phyloP scores from a whole-genome alignment of 2,797 vertebrate species.

The Channa striata region DNA sequence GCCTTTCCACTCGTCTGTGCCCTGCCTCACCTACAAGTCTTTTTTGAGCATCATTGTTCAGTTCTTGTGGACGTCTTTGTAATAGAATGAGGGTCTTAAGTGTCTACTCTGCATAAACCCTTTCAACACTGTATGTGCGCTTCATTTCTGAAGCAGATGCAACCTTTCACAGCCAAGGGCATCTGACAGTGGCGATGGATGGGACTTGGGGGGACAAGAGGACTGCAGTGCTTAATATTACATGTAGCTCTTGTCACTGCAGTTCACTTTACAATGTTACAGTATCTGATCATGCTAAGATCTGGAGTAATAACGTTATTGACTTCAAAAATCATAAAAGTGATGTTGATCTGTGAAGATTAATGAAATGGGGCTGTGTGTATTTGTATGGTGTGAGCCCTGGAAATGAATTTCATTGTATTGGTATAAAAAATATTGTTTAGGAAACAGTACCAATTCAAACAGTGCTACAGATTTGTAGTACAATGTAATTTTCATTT shows the following conservation, averaged over 20 bases:
- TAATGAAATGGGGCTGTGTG: no score
- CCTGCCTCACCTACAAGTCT: constrained; percentile 14
- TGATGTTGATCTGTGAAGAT: no score
- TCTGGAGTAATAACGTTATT: not conserved
- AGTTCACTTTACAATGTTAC: constrained; percentile 12
- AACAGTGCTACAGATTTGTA: no score
- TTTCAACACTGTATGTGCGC: constrained; percentile 36
- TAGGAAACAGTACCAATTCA: no score
- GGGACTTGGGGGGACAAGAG: constrained; percentile 42
- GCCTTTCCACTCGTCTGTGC: constrained; percentile 43
- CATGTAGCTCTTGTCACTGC: constrained; percentile 29
- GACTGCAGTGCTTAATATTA: constrained; percentile 56
- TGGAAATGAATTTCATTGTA: no score
- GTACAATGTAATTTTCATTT: no score
- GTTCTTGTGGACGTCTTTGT: constrained; percentile 35
- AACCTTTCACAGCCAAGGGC: constrained; percentile 53
- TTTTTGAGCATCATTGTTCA: constrained; percentile 33
- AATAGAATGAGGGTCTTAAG: constrained; percentile 24
- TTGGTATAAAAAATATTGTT: no score
- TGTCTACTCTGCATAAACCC: constrained; percentile 33
- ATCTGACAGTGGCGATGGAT: constrained; percentile 51
- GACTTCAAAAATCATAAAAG: no score
- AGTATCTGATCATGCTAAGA: not conserved
- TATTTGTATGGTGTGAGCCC: no score
- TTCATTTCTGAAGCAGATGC: constrained; percentile 35